Percentiles rank a stretch among this genome's conserved stretches.
These are phyloP conservation scores for Raja brachyura DNA, from an alignment of 2,113 vertebrate species.

Conservation along the genomic window DNA sequence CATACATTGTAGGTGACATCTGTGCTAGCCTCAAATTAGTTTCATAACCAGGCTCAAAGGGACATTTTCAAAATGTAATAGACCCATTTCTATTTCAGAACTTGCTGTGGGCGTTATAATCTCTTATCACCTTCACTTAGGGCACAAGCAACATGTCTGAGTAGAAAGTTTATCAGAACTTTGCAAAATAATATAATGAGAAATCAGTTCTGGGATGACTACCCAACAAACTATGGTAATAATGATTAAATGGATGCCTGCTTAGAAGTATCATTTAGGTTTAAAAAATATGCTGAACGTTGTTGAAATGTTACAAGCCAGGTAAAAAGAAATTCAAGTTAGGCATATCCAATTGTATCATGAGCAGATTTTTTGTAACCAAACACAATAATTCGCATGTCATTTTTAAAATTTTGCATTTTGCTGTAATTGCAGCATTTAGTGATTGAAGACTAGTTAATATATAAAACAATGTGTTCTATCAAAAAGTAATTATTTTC, in stretches of 20 bases:
- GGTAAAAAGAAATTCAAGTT: not conserved
- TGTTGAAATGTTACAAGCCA: not conserved
- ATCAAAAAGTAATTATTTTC: not conserved
- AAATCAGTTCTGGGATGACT: not conserved
- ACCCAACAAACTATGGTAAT: not conserved
- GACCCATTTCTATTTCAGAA: constrained; percentile 35
- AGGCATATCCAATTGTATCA: not conserved
- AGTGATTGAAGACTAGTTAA: not conserved
- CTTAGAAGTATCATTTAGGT: not conserved
- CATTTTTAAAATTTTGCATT: not conserved
- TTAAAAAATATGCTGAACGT: not conserved
- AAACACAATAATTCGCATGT: not conserved
- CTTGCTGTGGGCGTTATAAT: constrained; percentile 36
- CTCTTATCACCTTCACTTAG: constrained; percentile 38
- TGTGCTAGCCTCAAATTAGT: constrained; percentile 37
- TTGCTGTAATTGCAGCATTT: not conserved
- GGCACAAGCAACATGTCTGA: not conserved
- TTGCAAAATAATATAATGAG: constrained; percentile 8
- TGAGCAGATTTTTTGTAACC: not conserved
- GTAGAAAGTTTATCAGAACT: constrained; percentile 31
- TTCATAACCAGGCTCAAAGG: constrained; percentile 37
- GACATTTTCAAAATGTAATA: constrained; percentile 38
- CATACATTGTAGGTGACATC: constrained; percentile 35
- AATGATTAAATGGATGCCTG: not conserved
- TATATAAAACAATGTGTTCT: not conserved